Evolutionary conservation across 2,113 vertebrate species (phyloP), one percentile per base, ranked within the genome.

Genomic region (Cervus canadensis): DNA sequence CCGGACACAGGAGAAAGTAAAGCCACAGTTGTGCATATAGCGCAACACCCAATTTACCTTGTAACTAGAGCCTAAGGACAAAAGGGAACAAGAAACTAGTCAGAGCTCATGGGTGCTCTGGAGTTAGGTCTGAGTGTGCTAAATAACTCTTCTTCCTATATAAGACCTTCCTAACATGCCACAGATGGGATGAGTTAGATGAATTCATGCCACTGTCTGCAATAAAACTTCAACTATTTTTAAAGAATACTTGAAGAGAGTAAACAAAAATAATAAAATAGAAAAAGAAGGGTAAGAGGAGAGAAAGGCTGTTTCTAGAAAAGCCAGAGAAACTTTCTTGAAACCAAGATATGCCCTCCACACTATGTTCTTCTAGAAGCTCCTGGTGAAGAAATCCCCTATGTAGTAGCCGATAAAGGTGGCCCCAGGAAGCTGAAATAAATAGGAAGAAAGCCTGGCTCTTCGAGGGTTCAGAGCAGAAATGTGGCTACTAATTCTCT

Each of bases 141-240:
- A 43, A 86, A 93, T 14, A 85, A 43, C 40, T 13, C 25, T 45
- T 89, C n/a, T 93, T 87, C 48, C 89, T 82, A 30, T 78, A 56
- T 45, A 88, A 52, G 3, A 25, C 30, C 33, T 78, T 91, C 30
- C 60, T 86, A 67, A 83, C 25, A 56, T 36, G 25, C 28, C 54
- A 30, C 60, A 74, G 91, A 2, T 57, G 28, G 54, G 96, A 43
- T 67, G 43, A 84, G 28, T 21, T 78, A 5, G 5, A 76, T 54
- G n/a, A 96, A 81, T 62, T 67, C 60, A 45, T 50, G 26, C 4
- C 62, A 94, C 26, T 79, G 26, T 64, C 48, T 97, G 30, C 26
- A 82, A 81, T 54, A 43, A 92, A 93, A 95, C 23, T 14, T 88
- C 17, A 90, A 81, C 59, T 94, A 21, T 59, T 88, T 96, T 97